Percentiles rank a stretch among this genome's conserved stretches.
Evolutionary conservation across 1,140 invertebrate species (phyloP).

Genomic region (Chelonus insularis): DNA sequence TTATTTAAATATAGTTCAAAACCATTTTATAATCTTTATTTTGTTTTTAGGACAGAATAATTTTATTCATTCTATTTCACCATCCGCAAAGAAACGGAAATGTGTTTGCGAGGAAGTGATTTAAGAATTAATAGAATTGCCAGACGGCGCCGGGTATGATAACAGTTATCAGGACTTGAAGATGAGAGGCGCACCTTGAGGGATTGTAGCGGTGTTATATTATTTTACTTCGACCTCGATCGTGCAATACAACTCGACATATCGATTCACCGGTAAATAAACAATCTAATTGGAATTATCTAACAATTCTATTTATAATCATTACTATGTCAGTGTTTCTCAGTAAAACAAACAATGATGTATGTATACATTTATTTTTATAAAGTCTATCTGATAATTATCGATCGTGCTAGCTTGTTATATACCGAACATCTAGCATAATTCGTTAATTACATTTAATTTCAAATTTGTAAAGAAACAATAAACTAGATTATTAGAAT

Average conservation of each 20-base stretch:
- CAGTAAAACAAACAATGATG: no score
- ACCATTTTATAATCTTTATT: no score
- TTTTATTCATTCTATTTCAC: background rate
- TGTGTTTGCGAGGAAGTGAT: constrained; percentile 15
- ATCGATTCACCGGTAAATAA: background rate
- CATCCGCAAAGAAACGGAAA: background rate
- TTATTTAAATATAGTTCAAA: no score
- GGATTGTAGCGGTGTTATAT: constrained; percentile 4
- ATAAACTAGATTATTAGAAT: no score
- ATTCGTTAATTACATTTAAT: no score
- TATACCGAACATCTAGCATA: no score
- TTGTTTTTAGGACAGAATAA: no score
- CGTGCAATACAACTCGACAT: background rate
- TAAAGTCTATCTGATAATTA: no score
- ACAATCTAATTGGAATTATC: background rate
- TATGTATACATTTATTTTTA: no score
- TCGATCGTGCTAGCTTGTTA: no score
- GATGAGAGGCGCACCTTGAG: constrained; percentile 10
- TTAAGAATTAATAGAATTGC: constrained; percentile 26
- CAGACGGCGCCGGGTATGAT: constrained; percentile 23
- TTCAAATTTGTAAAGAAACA: no score
- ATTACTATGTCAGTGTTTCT: background rate
- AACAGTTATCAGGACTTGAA: constrained; percentile 19
- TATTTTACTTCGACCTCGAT: background rate
- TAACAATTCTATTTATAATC: background rate